Base-by-base conservation (phyloP, 2,113 vertebrate genomes). In the Spermophilus dauricus region DNA sequence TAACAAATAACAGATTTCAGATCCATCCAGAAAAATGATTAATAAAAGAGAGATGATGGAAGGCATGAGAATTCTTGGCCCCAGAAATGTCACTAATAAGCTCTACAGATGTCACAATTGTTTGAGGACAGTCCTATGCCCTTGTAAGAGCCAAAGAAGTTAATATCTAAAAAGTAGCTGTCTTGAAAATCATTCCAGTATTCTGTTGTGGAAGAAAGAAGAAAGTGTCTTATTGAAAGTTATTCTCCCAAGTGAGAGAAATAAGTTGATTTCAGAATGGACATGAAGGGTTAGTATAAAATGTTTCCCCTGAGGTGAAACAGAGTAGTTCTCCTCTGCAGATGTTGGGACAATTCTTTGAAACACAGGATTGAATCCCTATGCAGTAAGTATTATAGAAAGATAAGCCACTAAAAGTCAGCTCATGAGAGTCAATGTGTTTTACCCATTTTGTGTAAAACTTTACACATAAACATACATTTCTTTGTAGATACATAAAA, bases 51-150 rank as follows among this genome's bases (percentile, higher is more conserved):
- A 70, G 1, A 83, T 48, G 13, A 94, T 26, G 14, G 63, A 70
- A 70, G 2, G 2, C 1, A 12, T 39, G 34, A 81, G 34, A 2
- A 53, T 0, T 30, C 0, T 18, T 63, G 1, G 10, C 0, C 8
- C 16, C 13, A 72, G 9, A 28, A 61, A 2, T 48, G 12, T 22
- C 4, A 22, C 1, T 67, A 63, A 53, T 12, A 67, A 82, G 16
- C 14, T 82, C 13, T 48, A 34, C 11, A 67, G 65, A 77, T 20
- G 26, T 14, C 4, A 65, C 34, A 58, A 9, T 30, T 72, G 4
- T 48, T 92, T 61, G 16, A 51, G 2, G 8, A 1, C 85, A 84
- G 5, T 2, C 14, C 24, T 70, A 14, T 9, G 14, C 22, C 28
- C 45, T 76, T 48, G 2, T 32, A 42, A 42, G 28, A 84, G 34